Evolutionary conservation across 2,888 invertebrate genomes (phyloP).

Genomic region (Digitonthophagus gazella): DNA sequence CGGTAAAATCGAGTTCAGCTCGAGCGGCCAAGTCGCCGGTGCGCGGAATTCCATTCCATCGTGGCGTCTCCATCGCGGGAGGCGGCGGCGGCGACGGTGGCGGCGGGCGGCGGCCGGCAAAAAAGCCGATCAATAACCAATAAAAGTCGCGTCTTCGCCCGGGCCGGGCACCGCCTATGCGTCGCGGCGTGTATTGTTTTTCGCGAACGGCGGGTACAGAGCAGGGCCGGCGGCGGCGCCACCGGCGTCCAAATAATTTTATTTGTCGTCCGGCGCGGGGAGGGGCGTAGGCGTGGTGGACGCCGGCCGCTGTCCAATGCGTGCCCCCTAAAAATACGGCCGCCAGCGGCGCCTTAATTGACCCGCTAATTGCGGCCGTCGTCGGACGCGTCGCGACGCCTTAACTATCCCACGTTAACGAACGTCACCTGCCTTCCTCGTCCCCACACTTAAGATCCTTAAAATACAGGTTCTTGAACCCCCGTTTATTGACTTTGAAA

Average conservation of each 20-base stretch:
- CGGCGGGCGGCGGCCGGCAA: not conserved
- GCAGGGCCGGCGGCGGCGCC: constrained; percentile 5
- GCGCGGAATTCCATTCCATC: too few species aligned
- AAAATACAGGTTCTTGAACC: too few species aligned
- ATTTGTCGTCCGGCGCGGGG: constrained; percentile 25
- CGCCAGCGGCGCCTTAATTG: constrained; percentile 2
- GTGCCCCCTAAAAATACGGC: constrained; percentile 24
- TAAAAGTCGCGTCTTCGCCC: constrained; percentile 2
- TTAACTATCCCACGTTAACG: too few species aligned
- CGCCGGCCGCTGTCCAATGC: constrained; percentile 25
- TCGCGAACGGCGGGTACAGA: constrained; percentile 4
- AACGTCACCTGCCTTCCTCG: too few species aligned
- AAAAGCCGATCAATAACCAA: constrained; percentile 14
- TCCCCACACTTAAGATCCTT: too few species aligned
- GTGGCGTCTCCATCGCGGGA: too few species aligned
- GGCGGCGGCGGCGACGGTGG: not conserved
- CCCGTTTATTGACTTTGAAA: too few species aligned
- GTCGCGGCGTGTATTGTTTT: constrained; percentile 9
- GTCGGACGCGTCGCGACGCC: not conserved
- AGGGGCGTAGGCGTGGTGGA: constrained; percentile 25
- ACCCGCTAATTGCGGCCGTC: constrained; percentile 1
- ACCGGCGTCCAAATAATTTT: constrained; percentile 23
- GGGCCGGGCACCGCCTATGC: constrained; percentile 9
- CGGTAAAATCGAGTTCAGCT: too few species aligned
- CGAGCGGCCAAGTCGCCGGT: too few species aligned